Evolutionary conservation across 2,797 vertebrate genomes (phyloP).

Genomic region (Sebastiscus albofasciatus): DNA sequence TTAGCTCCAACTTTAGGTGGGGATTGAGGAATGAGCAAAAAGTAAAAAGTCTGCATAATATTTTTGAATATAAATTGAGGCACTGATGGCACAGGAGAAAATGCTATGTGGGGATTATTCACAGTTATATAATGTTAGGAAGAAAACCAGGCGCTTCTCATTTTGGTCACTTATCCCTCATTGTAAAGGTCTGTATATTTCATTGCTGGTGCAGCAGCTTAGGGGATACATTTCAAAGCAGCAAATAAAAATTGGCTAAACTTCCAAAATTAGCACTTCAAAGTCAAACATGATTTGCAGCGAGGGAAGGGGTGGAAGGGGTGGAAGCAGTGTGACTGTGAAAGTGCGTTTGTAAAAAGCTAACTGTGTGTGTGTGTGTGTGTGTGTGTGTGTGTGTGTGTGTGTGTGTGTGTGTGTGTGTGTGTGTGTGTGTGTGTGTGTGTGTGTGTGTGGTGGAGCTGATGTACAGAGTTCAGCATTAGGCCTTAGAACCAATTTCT

Average conservation of each 20-base stretch:
- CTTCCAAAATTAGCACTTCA: slow-evolving; percentile 92
- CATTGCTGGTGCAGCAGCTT: slow-evolving; percentile 87
- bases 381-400: slow-evolving; percentile 59
- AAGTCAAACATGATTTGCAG: slow-evolving; percentile 90
- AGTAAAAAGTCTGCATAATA: slow-evolving; percentile 78
- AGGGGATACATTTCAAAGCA: slow-evolving; percentile 90
- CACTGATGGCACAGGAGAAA: slow-evolving; percentile 81
- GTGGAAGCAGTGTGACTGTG: slow-evolving; percentile 82
- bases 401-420: slow-evolving; percentile 35
- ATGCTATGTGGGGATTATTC: slow-evolving; percentile 86
- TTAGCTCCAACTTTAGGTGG: slow-evolving; percentile 73
- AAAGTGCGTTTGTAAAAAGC: slow-evolving; percentile 76
- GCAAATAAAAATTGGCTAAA: slow-evolving; percentile 92
- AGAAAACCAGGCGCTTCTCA: slow-evolving; percentile 86
- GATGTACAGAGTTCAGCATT: slow-evolving; percentile 86
- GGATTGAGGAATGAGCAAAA: slow-evolving; percentile 70
- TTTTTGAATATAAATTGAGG: slow-evolving; percentile 85
- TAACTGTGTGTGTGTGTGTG: slow-evolving; percentile 46
- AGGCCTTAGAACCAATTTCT: slow-evolving; percentile 90
- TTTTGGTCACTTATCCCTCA: slow-evolving; percentile 89
- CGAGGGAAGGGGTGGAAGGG: slow-evolving; percentile 81
- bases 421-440: slow-evolving; percentile 52
- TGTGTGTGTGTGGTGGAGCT: slow-evolving; percentile 72
- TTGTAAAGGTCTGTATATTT: slow-evolving; percentile 89
- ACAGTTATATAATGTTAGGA: slow-evolving; percentile 87